Evolutionary conservation across 1,140 invertebrate genomes (phyloP).

Genomic region (Drosophila triauraria): DNA sequence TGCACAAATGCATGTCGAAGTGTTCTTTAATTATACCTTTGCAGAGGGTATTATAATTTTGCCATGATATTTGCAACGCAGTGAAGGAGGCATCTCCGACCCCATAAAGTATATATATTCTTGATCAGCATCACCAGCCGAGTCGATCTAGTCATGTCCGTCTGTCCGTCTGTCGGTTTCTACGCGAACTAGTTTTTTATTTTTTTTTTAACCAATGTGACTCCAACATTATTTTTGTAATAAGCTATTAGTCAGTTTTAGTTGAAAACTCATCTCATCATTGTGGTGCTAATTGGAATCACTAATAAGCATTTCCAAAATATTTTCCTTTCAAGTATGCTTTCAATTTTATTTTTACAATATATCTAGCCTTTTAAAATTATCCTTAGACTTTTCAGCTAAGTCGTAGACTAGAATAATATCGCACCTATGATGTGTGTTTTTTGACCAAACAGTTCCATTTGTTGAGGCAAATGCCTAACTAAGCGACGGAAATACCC

Average conservation of each 20-base stretch:
- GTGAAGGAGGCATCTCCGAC: too few relatives aligned
- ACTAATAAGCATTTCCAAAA: not conserved
- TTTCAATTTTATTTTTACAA: not conserved
- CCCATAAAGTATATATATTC: too few relatives aligned
- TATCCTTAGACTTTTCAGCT: too few relatives aligned
- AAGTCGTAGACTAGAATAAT: too few relatives aligned
- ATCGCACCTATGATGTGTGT: too few relatives aligned
- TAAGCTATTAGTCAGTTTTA: not conserved
- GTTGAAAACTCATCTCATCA: not conserved
- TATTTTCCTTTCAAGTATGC: not conserved
- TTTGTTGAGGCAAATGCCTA: slow-evolving; percentile 1
- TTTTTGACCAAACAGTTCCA: slow-evolving; percentile 8
- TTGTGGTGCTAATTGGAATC: not conserved
- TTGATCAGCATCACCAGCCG: too few relatives aligned
- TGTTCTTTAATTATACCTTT: too few relatives aligned
- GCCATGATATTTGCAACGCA: too few relatives aligned
- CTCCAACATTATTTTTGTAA: not conserved
- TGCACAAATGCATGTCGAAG: not conserved
- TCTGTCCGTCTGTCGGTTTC: too few relatives aligned
- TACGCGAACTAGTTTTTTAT: not conserved
- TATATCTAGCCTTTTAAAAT: not conserved
- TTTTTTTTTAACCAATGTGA: not conserved
- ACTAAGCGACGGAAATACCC: slow-evolving; percentile 14
- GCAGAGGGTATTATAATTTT: too few relatives aligned
- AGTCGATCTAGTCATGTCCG: too few relatives aligned